These are phyloP conservation scores for Phalacrocorax aristotelis DNA, from an alignment of 2,113 vertebrate genomes.

Conservation along the genomic window DNA sequence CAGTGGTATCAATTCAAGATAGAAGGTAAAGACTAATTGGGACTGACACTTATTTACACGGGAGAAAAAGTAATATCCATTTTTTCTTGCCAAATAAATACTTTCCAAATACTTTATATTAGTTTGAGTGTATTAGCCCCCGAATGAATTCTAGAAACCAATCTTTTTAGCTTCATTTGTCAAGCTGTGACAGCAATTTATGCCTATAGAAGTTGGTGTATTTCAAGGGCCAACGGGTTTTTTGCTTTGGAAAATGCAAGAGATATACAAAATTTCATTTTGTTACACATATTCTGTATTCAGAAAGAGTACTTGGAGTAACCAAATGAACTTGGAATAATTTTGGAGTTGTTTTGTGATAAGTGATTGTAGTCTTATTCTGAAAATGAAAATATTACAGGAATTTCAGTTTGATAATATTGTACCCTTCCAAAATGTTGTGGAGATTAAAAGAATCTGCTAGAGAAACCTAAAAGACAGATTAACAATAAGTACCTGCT, in stretches of 20 bases:
- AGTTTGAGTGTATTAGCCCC: neutral
- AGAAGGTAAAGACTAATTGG: neutral
- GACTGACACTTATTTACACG: neutral
- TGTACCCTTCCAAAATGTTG: neutral
- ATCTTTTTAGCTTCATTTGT: neutral
- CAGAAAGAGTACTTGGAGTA: neutral
- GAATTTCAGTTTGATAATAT: neutral
- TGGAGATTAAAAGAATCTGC: neutral
- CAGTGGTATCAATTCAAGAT: neutral
- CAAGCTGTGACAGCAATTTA: neutral
- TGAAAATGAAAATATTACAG: neutral
- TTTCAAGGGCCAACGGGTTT: neutral
- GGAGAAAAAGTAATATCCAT: neutral
- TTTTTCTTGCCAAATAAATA: neutral
- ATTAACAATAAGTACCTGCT: neutral
- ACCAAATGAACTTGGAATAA: neutral
- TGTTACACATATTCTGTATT: neutral
- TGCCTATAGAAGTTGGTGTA: neutral
- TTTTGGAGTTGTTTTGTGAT: neutral
- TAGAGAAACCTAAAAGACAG: neutral
- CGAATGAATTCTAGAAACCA: neutral
- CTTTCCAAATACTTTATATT: neutral
- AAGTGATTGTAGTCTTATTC: neutral
- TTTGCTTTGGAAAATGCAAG: neutral
- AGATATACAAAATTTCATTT: neutral